Evolutionary conservation across 92 coral and sea anemone species (phyloP), one percentile per base, ranked within the genome.

Genomic region (Virgularia gustaviana): DNA sequence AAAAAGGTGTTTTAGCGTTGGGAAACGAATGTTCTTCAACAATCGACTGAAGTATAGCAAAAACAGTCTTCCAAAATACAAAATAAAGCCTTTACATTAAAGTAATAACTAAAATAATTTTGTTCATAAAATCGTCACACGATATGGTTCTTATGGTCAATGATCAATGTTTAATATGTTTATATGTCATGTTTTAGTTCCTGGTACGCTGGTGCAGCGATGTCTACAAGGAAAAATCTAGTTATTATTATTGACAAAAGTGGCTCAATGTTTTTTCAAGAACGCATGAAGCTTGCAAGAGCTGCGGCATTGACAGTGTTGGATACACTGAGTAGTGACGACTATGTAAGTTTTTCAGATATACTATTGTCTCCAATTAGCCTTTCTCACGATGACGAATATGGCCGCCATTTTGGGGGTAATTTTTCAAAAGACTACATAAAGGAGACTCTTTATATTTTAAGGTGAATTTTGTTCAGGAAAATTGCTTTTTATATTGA

Each of bases 201-300:
- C 8, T 86, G 90, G 90, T 86, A 83, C 65, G 90, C 79, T 23
- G 84, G 78, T 59, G 80, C 90, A 3, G 88, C 78, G 12, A 76
- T 86, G 38, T 81, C 85, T 25, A 68, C 75, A 24, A 75, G 76
- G 16, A 78, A 79, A 44, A 86, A 83, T 54, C 62, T 86, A 12
- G 79, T 86, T 8, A 61, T 86, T 13, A 74, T 86, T 16, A 83
- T 86, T 45, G 90, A 86, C 77, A 78, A 73, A 38, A 86, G 90
- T 70, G 80, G 66, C 10, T 86, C 90, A 6, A 86, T 86, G 90
- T 7, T 2, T 2, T 9, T 27, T 0, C 36, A 56, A 0, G 19
- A 7, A 16, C 75, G 88, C 28, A 79, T 86, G 83, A 28, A 15
- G 30, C 70, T 86, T 28, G 90, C 90, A 23, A 81, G 70, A 25